Evolutionary conservation across 2,888 invertebrate genomes (phyloP).

Genomic region (Pediacus dermestoides): DNA sequence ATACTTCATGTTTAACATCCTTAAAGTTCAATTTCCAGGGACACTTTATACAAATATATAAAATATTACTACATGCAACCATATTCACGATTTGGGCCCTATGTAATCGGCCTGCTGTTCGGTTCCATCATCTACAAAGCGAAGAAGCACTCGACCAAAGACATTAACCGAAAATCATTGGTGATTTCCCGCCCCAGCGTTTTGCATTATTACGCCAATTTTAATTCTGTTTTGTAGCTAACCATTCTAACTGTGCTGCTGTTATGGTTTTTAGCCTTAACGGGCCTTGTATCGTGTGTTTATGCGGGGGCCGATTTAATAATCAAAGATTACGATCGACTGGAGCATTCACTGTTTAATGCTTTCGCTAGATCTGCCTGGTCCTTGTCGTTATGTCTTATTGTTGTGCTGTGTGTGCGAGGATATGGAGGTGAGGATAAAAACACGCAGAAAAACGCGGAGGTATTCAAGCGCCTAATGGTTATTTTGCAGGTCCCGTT

Average conservation of each 20-base stretch:
- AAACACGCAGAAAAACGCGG: too few species aligned
- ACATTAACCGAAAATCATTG: too few species aligned
- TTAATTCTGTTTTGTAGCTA: too few species aligned
- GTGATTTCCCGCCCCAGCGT: too few species aligned
- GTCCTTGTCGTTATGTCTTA: conserved; percentile 7
- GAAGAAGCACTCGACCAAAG: conserved; percentile 6
- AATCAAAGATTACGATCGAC: neutral
- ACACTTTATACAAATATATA: neutral
- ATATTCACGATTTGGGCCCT: conserved; percentile 15
- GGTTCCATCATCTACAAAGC: conserved; percentile 12
- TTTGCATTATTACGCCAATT: too few species aligned
- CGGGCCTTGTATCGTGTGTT: neutral
- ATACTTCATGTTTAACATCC: neutral
- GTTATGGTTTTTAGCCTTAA: neutral
- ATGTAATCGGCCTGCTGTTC: conserved; percentile 15
- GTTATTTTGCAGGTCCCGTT: conserved; percentile 7
- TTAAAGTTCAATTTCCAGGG: neutral
- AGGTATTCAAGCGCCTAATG: too few species aligned
- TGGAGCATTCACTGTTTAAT: conserved; percentile 3
- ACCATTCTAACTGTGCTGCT: too few species aligned
- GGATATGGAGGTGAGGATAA: conserved; percentile 13
- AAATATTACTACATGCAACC: conserved; percentile 12
- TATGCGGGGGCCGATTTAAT: conserved; percentile 8
- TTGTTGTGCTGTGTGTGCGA: conserved; percentile 8
- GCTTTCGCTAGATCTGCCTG: conserved; percentile 7